Conservation (phyloP, 1,140 invertebrate species). For the Zaprionus capensis region DNA sequence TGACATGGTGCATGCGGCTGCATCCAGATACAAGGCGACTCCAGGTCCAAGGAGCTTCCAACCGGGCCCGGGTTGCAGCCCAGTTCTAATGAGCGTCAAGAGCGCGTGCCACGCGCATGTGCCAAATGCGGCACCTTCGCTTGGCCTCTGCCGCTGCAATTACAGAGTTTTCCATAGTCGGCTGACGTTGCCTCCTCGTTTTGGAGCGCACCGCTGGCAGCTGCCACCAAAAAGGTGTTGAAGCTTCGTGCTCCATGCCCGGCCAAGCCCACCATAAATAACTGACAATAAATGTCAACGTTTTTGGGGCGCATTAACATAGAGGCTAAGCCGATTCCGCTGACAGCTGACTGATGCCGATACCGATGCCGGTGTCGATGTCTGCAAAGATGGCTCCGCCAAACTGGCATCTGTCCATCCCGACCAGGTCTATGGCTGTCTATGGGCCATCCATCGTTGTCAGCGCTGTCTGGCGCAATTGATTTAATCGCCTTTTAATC, state of each 20-base stretch:
- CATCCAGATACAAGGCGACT: background rate
- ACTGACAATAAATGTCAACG: conserved; percentile 79
- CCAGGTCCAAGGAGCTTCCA: background rate
- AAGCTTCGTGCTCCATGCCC: conserved; percentile 27
- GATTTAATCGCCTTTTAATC: conserved; percentile 80
- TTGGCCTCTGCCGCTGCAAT: conserved; percentile 45
- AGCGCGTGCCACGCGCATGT: conserved; percentile 67
- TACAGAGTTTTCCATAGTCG: conserved; percentile 49
- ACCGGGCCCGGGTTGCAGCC: conserved; percentile 10
- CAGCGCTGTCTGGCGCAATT: conserved; percentile 56
- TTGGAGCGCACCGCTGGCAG: conserved; percentile 45
- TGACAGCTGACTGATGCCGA: conserved; percentile 61
- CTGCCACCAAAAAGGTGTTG: conserved; percentile 68
- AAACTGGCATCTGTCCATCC: background rate
- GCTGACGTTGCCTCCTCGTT: conserved; percentile 27
- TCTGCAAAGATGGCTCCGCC: background rate
- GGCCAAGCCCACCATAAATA: conserved; percentile 70
- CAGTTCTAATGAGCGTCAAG: conserved; percentile 69
- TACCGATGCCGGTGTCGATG: background rate
- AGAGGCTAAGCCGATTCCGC: conserved; percentile 72
- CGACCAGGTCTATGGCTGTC: background rate
- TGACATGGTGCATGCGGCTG: conserved; percentile 19
- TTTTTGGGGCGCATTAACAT: conserved; percentile 78
- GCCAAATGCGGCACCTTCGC: conserved; percentile 73
- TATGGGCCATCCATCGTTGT: conserved; percentile 45